Base-by-base conservation (phyloP, 1,140 invertebrate genomes). In the Drosophila virilis region DNA sequence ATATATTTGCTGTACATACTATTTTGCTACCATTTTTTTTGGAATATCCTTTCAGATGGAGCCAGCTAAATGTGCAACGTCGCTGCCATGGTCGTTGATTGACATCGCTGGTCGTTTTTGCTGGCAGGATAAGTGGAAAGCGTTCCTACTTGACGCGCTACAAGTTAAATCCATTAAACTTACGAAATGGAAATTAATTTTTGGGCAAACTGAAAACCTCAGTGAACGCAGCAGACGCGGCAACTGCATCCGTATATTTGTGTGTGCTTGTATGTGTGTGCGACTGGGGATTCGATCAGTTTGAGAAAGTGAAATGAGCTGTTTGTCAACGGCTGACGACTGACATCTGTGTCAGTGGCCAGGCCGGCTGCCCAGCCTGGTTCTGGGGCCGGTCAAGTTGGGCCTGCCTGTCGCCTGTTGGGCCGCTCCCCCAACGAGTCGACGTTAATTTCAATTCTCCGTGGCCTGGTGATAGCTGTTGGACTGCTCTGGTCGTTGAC, bases 181-280 rank as follows among this genome's bases (percentile, higher is more conserved):
- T 77, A 78, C 77, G 74, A 84, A 85, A 85, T 85, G 77, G 74
- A 80, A 84, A 84, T 84, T 84, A 85, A 84, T 85, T 84, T 82
- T 40, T 67, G 65, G 69, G 32, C 67, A 64, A 33, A 60, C 61
- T 48, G 40, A n/a, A 33, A 43, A 68, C 33, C 66, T 67, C 28
- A 12, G n/a, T 13, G 45, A 8, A 43, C 15, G 52, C 42, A 33
- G 8, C 45, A 48, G 45, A 48, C 9, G 45, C 9, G 45, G 45
- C 46, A 10, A 48, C 32, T 17, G n/a, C n/a, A 33, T 33, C 13
- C 6, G 50, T 15, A 32, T 15, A 5, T 28, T 52, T 42, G 38
- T 45, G 45, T 5, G 45, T 22, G 45, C 6, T 7, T 22, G 17
- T 46, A 7, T 28, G 22, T 2, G 48, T n/a, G 12, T 8, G 17